phyloP scores from a whole-genome alignment of 1,140 invertebrate genomes.

The Bombus difficillimus region DNA sequence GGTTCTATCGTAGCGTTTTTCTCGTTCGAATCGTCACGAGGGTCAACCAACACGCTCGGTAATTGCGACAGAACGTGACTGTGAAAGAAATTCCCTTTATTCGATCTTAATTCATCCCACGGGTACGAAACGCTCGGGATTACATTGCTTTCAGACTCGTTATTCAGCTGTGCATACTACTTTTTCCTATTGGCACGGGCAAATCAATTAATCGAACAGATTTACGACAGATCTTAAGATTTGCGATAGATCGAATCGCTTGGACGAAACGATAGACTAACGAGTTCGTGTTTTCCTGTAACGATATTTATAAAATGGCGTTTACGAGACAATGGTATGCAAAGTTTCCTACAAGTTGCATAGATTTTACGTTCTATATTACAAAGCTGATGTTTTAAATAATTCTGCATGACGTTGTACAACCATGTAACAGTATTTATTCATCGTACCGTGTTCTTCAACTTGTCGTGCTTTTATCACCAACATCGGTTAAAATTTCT shows the following conservation, averaged over 20 bases:
- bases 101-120: neutral
- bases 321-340: neutral
- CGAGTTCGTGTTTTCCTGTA: neutral
- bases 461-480: neutral
- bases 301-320: neutral
- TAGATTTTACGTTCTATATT: neutral
- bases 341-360: neutral
- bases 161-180: conserved; percentile 1
- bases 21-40: neutral
- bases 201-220: neutral
- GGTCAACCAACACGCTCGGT: neutral
- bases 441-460: neutral
- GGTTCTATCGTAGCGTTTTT: neutral
- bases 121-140: neutral
- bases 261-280: too few relatives aligned
- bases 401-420: neutral
- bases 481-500: neutral
- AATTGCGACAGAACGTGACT: conserved; percentile 19
- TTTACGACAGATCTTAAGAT: neutral
- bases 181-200: neutral
- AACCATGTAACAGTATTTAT: neutral
- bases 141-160: neutral
- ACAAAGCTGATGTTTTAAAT: neutral
- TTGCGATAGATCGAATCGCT: neutral
- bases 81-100: conserved; percentile 20